Evolutionary conservation across 2,888 invertebrate genomes (phyloP), one percentile per base, ranked within the genome.

Genomic region (Thymelicus sylvestris): DNA sequence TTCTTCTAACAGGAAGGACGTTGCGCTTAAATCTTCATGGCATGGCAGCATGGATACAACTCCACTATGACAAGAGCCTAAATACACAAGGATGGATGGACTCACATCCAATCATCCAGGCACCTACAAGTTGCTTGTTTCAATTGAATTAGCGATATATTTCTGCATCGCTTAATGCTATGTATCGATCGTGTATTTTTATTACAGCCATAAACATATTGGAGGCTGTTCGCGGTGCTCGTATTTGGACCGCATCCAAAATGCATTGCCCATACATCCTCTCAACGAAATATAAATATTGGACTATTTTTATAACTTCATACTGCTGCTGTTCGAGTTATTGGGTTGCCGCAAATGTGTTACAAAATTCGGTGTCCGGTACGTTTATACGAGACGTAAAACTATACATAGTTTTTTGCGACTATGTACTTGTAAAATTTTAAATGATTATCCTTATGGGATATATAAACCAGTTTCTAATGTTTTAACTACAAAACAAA

Each of bases 261-360:
- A 67, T 67, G 60, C 60, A 67, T 67, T 38, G 39, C 13, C 60
- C 60, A 67, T 67, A 67, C 67, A 60, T 67, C 67, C 67, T 67
- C 67, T 67, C 67, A 60, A 48, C 67, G 38, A 67, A 67, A 67
- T 60, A 67, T 67, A 67, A 67, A 67, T 67, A 67, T 67, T 60
- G 60, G 19, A 50, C 67, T 48, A 50, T 60, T 67, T 67, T 67
- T 66, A 67, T 67, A 50, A 60, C 31, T 60, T 19, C 39, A 67
- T 64, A 64, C 38, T 38, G 52, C 50, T 39, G 38, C 64, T 38
- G 50, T 7, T 64, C 15, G 50, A 52, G 64, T 50, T 63, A 64
- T 52, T 62, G 62, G 62, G 12, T 47, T 62, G 31, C 64, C 64
- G 64, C 64, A 64, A 48, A 24, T 63, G 61, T 19, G 19, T 48